Conservation (phyloP, 2,797 vertebrate species). For the Pagetopsis macropterus region DNA sequence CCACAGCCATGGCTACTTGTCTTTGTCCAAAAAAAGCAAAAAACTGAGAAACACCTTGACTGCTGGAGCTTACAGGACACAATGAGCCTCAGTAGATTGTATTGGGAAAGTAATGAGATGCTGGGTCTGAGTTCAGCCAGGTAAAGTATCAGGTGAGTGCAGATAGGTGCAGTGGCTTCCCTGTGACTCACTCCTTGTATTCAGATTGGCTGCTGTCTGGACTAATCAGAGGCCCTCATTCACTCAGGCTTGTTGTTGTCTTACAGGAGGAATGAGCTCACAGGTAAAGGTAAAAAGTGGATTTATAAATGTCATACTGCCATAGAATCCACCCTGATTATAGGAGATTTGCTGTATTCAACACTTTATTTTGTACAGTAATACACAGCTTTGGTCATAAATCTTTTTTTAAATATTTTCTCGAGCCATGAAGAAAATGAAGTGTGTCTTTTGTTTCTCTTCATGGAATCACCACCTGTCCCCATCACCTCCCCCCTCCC, state of each 20-base stretch:
- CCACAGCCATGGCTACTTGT: slow-evolving; percentile 82
- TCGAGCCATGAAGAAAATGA: slow-evolving; percentile 43
- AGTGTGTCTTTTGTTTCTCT: slow-evolving; percentile 66
- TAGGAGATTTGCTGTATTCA: neutral
- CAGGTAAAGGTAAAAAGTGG: slow-evolving; percentile 59
- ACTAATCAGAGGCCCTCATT: slow-evolving; percentile 65
- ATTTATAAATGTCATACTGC: slow-evolving; percentile 40
- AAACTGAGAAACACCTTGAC: slow-evolving; percentile 50
- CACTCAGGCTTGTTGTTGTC: slow-evolving; percentile 66
- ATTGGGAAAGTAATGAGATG: slow-evolving; percentile 76
- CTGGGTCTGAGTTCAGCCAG: slow-evolving; percentile 67
- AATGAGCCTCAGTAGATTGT: slow-evolving; percentile 63
- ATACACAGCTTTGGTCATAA: neutral
- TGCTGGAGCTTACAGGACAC: slow-evolving; percentile 57
- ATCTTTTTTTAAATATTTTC: slow-evolving; percentile 1
- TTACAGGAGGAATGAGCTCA: slow-evolving; percentile 57
- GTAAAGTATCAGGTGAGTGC: slow-evolving; percentile 78
- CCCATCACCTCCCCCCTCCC: slow-evolving; percentile 36
- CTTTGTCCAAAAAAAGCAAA: slow-evolving; percentile 52
- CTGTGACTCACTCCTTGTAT: slow-evolving; percentile 59
- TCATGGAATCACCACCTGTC: slow-evolving; percentile 66
- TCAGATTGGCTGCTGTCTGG: slow-evolving; percentile 72
- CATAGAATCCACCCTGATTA: neutral
- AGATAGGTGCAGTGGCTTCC: slow-evolving; percentile 66
- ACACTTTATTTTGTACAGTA: neutral